Evolutionary conservation across 1,140 invertebrate genomes (phyloP).

Genomic region (Papilio aristodemus): DNA sequence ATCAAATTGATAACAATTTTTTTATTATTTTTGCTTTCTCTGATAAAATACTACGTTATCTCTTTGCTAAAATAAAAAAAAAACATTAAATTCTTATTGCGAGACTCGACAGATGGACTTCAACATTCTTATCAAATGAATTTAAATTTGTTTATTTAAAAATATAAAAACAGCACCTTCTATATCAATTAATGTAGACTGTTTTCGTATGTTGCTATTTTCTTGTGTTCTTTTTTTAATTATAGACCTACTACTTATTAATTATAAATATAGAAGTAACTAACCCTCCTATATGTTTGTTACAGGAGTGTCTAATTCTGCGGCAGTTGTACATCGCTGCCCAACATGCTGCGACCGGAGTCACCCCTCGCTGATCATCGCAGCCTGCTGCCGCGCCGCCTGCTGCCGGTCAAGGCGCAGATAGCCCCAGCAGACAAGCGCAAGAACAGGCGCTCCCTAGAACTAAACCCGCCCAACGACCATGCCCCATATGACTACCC

Average conservation of each 20-base stretch:
- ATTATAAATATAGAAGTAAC: background rate
- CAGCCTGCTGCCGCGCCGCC: constrained; percentile 70
- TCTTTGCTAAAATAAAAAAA: background rate
- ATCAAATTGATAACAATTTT: constrained; percentile 1
- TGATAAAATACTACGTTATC: background rate
- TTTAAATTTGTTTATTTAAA: background rate
- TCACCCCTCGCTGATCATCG: constrained; percentile 75
- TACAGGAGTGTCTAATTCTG: constrained; percentile 60
- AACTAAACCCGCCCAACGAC: constrained; percentile 68
- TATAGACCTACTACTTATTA: no score
- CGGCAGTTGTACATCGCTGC: constrained; percentile 58
- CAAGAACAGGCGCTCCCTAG: constrained; percentile 71
- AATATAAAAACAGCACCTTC: background rate
- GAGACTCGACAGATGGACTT: background rate
- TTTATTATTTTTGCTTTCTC: background rate
- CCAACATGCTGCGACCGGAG: constrained; percentile 74
- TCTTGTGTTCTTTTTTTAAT: no score
- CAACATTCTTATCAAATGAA: background rate
- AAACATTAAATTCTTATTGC: background rate
- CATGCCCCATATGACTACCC: constrained; percentile 71
- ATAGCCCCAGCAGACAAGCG: constrained; percentile 71
- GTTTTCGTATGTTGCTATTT: no score
- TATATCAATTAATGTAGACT: constrained; percentile 12
- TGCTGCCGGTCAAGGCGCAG: constrained; percentile 71
- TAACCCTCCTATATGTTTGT: constrained; percentile 44